Conservation (phyloP, 2,113 vertebrate species). For the Podiceps cristatus region DNA sequence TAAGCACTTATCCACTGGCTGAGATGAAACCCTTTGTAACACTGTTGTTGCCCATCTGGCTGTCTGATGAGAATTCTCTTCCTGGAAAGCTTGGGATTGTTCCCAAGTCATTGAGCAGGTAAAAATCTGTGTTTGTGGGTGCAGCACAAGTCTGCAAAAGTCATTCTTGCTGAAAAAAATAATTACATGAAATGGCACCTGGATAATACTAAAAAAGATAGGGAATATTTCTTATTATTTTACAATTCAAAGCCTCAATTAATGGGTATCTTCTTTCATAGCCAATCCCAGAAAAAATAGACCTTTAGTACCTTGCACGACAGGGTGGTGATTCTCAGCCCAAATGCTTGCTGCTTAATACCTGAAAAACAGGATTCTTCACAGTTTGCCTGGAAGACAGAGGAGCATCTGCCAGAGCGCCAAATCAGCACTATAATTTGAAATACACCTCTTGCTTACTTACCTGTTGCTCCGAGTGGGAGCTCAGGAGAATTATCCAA, state of each 20-base stretch:
- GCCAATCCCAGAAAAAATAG: background rate
- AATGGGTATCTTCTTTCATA: background rate
- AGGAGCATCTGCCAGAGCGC: background rate
- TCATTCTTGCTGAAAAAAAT: background rate
- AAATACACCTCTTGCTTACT: background rate
- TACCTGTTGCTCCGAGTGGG: background rate
- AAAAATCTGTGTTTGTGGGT: background rate
- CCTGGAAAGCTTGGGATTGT: background rate
- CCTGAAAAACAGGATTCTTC: background rate
- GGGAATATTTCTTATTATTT: background rate
- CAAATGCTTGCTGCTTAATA: fast-evolving
- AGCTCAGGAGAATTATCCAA: background rate
- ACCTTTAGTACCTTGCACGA: background rate
- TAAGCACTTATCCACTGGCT: background rate
- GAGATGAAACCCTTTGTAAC: background rate
- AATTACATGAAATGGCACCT: background rate
- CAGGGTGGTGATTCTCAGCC: background rate
- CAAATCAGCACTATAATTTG: background rate
- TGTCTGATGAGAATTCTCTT: background rate
- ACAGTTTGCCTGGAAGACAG: background rate
- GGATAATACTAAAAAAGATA: background rate
- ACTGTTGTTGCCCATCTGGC: background rate
- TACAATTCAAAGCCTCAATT: background rate
- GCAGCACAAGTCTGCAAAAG: background rate
- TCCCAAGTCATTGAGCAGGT: fast-evolving